Evolutionary conservation across 2,113 vertebrate genomes (phyloP), one percentile per base, ranked within the genome.

Genomic region (Empidonax alnorum): DNA sequence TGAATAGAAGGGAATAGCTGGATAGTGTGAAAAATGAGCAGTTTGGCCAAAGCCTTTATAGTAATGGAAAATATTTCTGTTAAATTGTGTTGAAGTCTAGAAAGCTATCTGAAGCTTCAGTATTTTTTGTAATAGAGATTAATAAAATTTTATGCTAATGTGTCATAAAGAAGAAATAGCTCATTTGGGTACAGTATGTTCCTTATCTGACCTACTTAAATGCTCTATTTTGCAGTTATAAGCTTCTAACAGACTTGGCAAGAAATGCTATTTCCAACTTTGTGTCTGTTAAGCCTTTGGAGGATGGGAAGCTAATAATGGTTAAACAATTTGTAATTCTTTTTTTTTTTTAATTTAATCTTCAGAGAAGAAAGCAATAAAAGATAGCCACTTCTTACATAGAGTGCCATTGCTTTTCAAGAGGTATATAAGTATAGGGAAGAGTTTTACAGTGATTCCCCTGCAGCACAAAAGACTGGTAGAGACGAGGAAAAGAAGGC

Each of bases 31-130:
- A 91, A 91, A 94, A 76, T 47, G 37, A 93, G 72, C 30, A 50
- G 50, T 56, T 96, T 93, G 82, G 84, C 84, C 55, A 88, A 71
- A 88, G 56, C 47, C 71, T 94, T 91, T 92, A 80, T 85, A 67
- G 55, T 94, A 67, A 67, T 86, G 95, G 91, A 96, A 96, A 96
- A 91, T 88, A 93, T 87, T 89, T 87, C 24, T 76, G 25, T 93
- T 88, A 88, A 94, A 95, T 92, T 79, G 35, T 84, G 22, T 77
- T 83, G 42, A 90, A 77, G 39, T 55, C 62, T 87, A 5, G 2
- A 93, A 91, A 95, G 58, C 50, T 47, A 84, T 83, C 58, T 89
- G 74, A 95, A 73, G n/a, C n/a, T 59, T 65, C 28, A 53, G 76
- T 37, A 12, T 52, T 78, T 89, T 86, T 93, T 82, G 66, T 90